A percentile compares a stretch with the other conserved stretches of the same genome.
Evolutionary conservation across 2,797 vertebrate species (phyloP).

Genomic region (Silurus lanzhouensis): DNA sequence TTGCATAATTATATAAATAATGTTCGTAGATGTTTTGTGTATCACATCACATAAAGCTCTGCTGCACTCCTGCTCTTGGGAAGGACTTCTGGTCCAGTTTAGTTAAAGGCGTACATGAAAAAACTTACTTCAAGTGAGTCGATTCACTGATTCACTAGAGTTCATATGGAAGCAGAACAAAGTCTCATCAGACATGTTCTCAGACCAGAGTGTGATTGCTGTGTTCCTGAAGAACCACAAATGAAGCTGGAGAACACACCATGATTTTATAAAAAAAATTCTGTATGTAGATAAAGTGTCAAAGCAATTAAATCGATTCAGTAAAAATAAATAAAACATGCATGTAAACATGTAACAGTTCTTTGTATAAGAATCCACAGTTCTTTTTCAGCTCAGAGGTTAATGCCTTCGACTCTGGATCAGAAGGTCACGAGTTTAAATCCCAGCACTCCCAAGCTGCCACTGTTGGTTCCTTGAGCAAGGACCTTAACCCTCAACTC

Average conservation of each 20-base stretch:
- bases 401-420: too few species aligned
- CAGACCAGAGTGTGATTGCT: background rate
- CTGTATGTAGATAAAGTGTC: background rate
- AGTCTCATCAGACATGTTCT: background rate
- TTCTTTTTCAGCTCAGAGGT: too few species aligned
- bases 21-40: background rate
- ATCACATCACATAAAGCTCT: too few species aligned
- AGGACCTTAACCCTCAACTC: background rate
- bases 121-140: background rate
- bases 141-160: background rate
- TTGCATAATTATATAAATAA: background rate
- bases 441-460: background rate
- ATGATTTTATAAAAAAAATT: background rate
- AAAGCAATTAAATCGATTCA: background rate
- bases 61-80: background rate
- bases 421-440: background rate
- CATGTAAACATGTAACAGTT: too few species aligned
- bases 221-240: background rate
- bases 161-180: background rate
- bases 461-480: background rate
- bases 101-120: too few species aligned
- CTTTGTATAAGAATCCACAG: too few species aligned
- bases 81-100: too few species aligned
- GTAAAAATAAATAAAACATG: too few species aligned
- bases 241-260: background rate